Conservation (phyloP, 2,888 invertebrate species). For the Drosophila crucigera region DNA sequence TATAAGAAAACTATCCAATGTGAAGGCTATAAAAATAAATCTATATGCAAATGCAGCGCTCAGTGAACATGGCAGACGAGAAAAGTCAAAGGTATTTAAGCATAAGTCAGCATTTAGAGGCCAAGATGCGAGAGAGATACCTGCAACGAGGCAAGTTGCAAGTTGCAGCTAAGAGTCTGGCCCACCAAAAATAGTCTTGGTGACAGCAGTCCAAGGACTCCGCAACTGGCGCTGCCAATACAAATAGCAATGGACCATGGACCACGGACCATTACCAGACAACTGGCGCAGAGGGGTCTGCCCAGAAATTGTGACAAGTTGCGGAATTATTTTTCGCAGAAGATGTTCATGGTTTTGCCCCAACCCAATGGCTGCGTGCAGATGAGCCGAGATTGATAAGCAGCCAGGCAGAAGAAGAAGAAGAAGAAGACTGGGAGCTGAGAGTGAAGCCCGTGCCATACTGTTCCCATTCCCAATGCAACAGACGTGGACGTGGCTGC, state of each 20-base stretch:
- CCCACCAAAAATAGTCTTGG: conserved; percentile 64
- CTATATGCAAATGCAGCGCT: conserved; percentile 72
- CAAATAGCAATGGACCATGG: conserved; percentile 24
- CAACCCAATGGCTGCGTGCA: conserved; percentile 68
- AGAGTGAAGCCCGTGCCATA: conserved; percentile 13
- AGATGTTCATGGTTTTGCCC: conserved; percentile 67
- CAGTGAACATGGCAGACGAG: conserved; percentile 46
- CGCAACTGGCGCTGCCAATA: conserved; percentile 16
- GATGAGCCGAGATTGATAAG: conserved; percentile 79
- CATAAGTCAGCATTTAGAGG: conserved; percentile 41
- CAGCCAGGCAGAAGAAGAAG: conserved; percentile 36
- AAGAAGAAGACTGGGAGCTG: neutral
- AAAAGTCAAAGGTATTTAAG: conserved; percentile 21
- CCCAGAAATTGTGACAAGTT: conserved; percentile 80
- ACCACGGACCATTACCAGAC: conserved; percentile 20
- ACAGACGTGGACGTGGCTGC: conserved; percentile 2
- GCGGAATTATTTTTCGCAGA: conserved; percentile 79
- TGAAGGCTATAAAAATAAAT: conserved; percentile 74
- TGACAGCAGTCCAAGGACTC: conserved; percentile 68
- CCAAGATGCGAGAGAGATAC: conserved; percentile 23
- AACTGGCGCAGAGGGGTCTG: conserved; percentile 74
- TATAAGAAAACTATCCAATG: conserved; percentile 34
- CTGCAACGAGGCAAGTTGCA: conserved; percentile 22
- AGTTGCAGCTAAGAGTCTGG: conserved; percentile 13
- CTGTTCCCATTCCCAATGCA: conserved; percentile 28